Evolutionary conservation across 2,113 vertebrate species (phyloP).

Genomic region (Ailurus styani): DNA sequence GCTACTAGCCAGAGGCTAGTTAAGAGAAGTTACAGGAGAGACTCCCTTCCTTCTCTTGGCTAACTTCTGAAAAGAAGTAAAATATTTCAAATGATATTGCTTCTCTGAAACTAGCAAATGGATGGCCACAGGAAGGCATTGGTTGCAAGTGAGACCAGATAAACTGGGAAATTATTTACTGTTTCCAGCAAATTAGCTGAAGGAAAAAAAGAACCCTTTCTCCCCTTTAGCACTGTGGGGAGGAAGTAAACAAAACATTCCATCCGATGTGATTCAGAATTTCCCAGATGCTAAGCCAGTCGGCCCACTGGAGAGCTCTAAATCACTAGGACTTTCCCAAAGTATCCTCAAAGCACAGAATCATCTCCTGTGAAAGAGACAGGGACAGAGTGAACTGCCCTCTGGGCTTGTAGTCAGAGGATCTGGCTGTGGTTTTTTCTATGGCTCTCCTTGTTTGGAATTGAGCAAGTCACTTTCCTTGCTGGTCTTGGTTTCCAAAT

Average conservation of each 20-base stretch:
- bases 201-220: background rate
- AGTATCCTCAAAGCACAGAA: background rate
- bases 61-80: background rate
- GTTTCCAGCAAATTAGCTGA: background rate
- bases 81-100: background rate
- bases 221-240: slow-evolving; percentile 7
- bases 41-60: background rate
- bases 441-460: background rate
- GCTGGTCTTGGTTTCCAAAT: background rate
- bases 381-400: background rate
- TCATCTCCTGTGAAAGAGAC: background rate
- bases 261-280: slow-evolving; percentile 66
- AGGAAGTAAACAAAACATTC: slow-evolving; percentile 74
- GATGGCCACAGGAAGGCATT: background rate
- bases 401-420: background rate
- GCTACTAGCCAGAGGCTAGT: background rate
- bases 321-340: slow-evolving; percentile 33
- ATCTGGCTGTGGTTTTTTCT: background rate
- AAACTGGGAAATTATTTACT: slow-evolving; percentile 22
- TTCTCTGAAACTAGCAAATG: background rate
- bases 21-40: background rate
- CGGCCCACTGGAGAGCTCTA: background rate
- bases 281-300: slow-evolving; percentile 62
- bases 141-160: background rate
- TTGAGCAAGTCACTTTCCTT: background rate